A percentile compares a stretch with the other conserved stretches of the same genome.
Evolutionary conservation across 2,113 vertebrate species (phyloP).

Genomic region (Isurus oxyrinchus): DNA sequence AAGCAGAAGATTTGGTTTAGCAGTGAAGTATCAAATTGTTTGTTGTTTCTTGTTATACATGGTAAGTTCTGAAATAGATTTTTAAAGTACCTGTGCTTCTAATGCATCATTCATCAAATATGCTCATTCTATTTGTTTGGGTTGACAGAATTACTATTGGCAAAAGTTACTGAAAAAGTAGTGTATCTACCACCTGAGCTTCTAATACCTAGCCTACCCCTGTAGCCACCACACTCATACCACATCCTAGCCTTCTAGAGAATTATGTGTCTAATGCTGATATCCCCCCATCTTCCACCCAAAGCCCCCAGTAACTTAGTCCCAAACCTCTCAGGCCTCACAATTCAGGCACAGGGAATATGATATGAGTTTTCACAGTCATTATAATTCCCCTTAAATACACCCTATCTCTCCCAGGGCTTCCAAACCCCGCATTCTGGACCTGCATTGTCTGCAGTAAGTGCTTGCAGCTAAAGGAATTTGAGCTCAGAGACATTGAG

Average conservation of each 20-base stretch:
- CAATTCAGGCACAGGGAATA: not conserved
- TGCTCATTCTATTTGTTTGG: not conserved
- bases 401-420: not conserved
- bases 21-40: not conserved
- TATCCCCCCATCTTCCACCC: not conserved
- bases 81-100: not conserved
- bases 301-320: not conserved
- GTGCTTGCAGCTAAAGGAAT: too few relatives aligned
- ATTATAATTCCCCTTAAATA: not conserved
- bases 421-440: not conserved
- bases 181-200: not conserved
- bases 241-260: not conserved
- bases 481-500: too few relatives aligned
- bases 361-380: not conserved
- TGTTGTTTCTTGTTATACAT: not conserved
- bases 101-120: not conserved
- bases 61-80: slow-evolving; percentile 18
- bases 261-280: not conserved
- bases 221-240: not conserved
- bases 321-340: not conserved
- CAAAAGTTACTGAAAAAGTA: not conserved
- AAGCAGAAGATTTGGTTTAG: slow-evolving; percentile 1
- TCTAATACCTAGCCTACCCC: not conserved
- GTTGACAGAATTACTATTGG: not conserved
- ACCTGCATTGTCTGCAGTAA: too few relatives aligned